A percentile compares a stretch with the other conserved stretches of the same genome.
Evolutionary conservation across 2,113 vertebrate genomes (phyloP).

Genomic region (Eira barbara): DNA sequence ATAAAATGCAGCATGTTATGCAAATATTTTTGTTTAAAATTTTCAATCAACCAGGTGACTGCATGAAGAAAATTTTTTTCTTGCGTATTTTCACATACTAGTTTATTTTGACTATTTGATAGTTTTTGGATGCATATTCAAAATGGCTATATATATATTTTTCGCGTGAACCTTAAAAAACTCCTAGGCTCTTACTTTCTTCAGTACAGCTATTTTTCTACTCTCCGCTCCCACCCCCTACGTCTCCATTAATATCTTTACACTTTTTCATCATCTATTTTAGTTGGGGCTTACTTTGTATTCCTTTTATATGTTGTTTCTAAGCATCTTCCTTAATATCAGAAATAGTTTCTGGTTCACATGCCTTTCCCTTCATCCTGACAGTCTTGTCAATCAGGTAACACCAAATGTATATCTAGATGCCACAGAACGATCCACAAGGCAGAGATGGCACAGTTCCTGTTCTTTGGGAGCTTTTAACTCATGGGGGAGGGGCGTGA

Average conservation of each 20-base stretch:
- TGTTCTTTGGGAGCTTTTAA: not conserved
- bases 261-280: not conserved
- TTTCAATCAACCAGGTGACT: not conserved
- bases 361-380: not conserved
- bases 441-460: not conserved
- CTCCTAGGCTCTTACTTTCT: not conserved
- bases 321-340: not conserved
- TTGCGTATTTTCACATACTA: not conserved
- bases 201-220: not conserved
- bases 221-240: not conserved
- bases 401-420: not conserved
- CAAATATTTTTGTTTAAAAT: conserved; percentile 18
- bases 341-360: not conserved
- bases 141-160: not conserved
- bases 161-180: not conserved
- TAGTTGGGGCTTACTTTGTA: not conserved
- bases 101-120: not conserved
- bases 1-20: not conserved
- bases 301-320: not conserved
- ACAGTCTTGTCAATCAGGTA: not conserved
- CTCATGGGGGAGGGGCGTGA: not conserved
- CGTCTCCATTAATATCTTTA: not conserved
- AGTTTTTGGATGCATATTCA: not conserved
- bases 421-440: not conserved
- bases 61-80: not conserved